Evolutionary conservation across 2,113 vertebrate genomes (phyloP).

Genomic region (Tragulus kanchil): DNA sequence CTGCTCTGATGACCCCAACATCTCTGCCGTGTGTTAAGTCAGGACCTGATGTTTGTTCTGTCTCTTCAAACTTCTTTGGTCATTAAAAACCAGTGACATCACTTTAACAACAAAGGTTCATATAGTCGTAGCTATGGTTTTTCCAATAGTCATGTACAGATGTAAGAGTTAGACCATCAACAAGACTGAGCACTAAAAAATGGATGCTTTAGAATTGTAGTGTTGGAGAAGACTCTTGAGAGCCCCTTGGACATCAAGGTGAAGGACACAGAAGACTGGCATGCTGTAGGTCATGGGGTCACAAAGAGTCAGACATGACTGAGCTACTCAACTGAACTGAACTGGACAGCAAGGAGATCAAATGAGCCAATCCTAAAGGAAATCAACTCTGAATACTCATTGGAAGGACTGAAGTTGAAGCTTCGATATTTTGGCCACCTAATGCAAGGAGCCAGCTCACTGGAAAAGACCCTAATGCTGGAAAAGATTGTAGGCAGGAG

Average conservation of each 20-base stretch:
- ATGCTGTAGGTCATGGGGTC: too few species aligned
- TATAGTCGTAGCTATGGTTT: neutral
- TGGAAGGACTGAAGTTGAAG: neutral
- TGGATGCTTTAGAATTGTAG: too few species aligned
- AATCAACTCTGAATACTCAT: neutral
- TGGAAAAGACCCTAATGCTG: neutral
- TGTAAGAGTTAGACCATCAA: too few species aligned
- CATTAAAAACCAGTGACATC: neutral
- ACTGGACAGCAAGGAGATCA: neutral
- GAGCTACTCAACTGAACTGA: too few species aligned
- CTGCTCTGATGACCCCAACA: neutral
- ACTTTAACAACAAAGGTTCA: neutral
- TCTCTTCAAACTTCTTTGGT: neutral
- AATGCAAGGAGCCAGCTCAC: neutral
- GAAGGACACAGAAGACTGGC: too few species aligned
- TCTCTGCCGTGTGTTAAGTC: neutral
- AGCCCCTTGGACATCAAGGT: neutral
- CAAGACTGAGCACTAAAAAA: too few species aligned
- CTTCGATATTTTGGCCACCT: neutral
- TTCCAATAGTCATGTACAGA: neutral
- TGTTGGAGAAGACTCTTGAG: neutral
- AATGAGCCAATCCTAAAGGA: neutral
- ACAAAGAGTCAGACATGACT: too few species aligned
- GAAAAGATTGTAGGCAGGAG: neutral
- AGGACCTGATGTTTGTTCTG: fast-evolving